Evolutionary conservation across 2,113 vertebrate species (phyloP).

Genomic region (Chamaetylas fuelleborni): DNA sequence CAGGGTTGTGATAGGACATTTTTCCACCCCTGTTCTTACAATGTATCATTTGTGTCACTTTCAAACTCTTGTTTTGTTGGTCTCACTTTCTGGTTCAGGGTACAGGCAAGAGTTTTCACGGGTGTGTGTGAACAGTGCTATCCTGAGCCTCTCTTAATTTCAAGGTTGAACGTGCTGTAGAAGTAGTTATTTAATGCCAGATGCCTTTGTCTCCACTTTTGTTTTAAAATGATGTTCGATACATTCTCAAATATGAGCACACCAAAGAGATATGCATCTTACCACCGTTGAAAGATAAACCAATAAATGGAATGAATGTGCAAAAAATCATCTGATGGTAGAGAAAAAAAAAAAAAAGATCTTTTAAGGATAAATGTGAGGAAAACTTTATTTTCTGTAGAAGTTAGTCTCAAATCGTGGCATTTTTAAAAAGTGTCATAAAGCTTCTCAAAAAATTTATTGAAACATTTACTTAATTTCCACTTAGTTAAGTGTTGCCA

Average conservation of each 20-base stretch:
- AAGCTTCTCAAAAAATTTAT: neutral
- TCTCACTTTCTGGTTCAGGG: neutral
- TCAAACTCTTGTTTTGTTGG: neutral
- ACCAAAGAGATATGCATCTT: neutral
- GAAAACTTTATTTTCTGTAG: neutral
- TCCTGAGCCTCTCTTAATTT: neutral
- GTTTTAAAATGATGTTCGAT: neutral
- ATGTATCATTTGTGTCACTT: rapidly evolving
- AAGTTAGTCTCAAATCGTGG: neutral
- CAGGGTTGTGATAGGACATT: rapidly evolving
- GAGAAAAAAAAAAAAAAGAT: neutral
- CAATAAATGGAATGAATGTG: neutral
- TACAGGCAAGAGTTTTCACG: neutral
- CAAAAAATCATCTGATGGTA: neutral
- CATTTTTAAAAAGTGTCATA: neutral
- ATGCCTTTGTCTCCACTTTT: neutral
- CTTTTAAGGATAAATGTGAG: neutral
- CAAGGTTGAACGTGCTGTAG: neutral
- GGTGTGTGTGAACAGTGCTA: neutral
- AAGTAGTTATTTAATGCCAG: neutral
- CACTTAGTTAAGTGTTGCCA: neutral
- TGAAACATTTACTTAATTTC: neutral
- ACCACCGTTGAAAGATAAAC: neutral
- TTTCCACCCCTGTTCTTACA: rapidly evolving
- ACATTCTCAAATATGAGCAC: neutral